Evolutionary conservation across 92 coral and sea anemone species (phyloP).

Genomic region (Actinostola sp.): DNA sequence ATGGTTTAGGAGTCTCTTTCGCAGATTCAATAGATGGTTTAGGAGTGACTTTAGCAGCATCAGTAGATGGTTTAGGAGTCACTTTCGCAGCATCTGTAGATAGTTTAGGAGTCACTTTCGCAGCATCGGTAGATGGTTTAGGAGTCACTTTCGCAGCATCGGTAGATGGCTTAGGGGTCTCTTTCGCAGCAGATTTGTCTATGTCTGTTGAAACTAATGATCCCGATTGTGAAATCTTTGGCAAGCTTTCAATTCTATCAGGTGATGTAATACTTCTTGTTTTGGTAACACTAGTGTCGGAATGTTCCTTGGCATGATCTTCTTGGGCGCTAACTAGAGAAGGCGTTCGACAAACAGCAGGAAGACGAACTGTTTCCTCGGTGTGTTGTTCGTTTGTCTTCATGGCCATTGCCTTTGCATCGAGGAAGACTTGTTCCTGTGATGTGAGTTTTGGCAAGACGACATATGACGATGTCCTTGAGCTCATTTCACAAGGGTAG

Average conservation of each 20-base stretch:
- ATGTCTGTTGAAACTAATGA: slow-evolving; percentile 12
- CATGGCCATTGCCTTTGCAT: slow-evolving; percentile 34
- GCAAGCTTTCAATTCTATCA: slow-evolving; percentile 7
- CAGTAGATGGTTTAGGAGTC: background rate
- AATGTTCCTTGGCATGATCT: background rate
- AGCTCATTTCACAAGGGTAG: slow-evolving; percentile 69
- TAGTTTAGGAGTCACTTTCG: background rate
- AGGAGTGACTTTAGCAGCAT: slow-evolving; percentile 3
- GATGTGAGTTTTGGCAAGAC: slow-evolving; percentile 79
- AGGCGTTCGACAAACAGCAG: slow-evolving; percentile 46
- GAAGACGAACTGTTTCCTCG: slow-evolving; percentile 41
- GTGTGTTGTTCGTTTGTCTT: background rate
- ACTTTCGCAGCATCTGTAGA: slow-evolving; percentile 1
- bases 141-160: too few species aligned
- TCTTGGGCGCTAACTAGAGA: slow-evolving; percentile 41
- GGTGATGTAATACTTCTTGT: background rate
- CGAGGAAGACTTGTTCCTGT: slow-evolving; percentile 61
- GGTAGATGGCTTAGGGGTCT: too few species aligned
- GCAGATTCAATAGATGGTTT: slow-evolving; percentile 7
- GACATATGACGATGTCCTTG: slow-evolving; percentile 84
- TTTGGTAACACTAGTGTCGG: background rate
- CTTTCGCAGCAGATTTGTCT: background rate
- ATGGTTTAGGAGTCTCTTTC: background rate
- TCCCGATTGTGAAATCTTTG: slow-evolving; percentile 28
- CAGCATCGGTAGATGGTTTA: too few species aligned